Evolutionary conservation across 2,797 vertebrate species (phyloP), one percentile per base, ranked within the genome.

Genomic region (Agapornis canus): DNA sequence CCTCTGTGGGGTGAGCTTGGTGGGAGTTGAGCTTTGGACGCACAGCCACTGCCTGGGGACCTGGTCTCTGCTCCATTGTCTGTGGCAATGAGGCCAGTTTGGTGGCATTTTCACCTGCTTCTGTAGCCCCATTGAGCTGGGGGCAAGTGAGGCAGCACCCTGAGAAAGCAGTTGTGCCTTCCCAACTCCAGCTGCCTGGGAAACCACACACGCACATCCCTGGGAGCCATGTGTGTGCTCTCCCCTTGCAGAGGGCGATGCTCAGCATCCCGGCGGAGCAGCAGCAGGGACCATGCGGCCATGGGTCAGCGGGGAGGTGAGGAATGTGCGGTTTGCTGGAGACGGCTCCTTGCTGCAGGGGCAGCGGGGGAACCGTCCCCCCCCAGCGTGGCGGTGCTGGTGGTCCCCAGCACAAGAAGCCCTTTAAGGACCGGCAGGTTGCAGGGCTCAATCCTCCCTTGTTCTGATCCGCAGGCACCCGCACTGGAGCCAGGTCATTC

Each of bases 251-350:
- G 91, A 59, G 7, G 25, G 31, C 0, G 4, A 45, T 42, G 43
- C 68, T 40, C 80, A 29, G 52, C 54, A 29, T 42, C 13, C 47
- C 27, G 3, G 8, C 10, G 29, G 42, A 86, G 39, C 10, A 1
- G 60, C 5, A 11, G 54, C 11, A 1, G 60, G 32, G 35, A 45
- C 48, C 39, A 11, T 49, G 18, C 22, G 9, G 39, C 65, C 26
- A 5, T 57, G 56, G 78, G 77, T 73, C 37, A 5, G 49, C 17
- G 6, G 4, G 52, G 64, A 70, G 69, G 52, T 15, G 12, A 92
- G 92, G 92, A 90, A 92, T 82, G 65, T 86, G 91, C 14, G 39
- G 66, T 72, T 91, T 73, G 72, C 56, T 59, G 80, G 70, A 93
- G 66, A 66, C 43, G 5, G 89, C 95, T 95, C 80, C 86, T 95